phyloP scores from a whole-genome alignment of 2,113 vertebrate species.

The Crotalus tigris region DNA sequence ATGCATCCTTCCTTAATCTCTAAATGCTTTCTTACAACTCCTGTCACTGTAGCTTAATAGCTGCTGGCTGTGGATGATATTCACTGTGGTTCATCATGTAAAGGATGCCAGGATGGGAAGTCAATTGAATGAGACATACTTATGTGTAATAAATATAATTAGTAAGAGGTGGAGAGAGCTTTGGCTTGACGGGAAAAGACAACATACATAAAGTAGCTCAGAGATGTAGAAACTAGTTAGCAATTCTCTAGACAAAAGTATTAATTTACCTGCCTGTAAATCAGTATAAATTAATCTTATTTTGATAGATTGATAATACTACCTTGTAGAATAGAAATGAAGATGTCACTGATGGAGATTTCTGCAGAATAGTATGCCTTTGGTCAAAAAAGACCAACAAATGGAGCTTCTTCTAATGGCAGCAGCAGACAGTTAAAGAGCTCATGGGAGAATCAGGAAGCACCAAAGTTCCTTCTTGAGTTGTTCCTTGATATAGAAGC shows the following conservation, averaged over 20 bases:
- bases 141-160: neutral
- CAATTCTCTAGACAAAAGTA: neutral
- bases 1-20: neutral
- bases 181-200: neutral
- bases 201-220: neutral
- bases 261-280: neutral
- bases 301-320: neutral
- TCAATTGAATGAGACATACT: neutral
- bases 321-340: neutral
- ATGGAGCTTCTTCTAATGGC: neutral
- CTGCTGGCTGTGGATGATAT: neutral
- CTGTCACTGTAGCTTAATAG: neutral
- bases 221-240: neutral
- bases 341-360: neutral
- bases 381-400: neutral
- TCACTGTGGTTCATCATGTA: neutral
- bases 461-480: neutral
- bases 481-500: conserved; percentile 5
- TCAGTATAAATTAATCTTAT: neutral
- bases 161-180: neutral
- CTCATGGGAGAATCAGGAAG: conserved; percentile 11
- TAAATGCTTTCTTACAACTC: neutral
- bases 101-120: neutral
- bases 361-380: neutral
- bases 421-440: neutral